Conservation (phyloP, 2,113 vertebrate species). For the Symphodus melops region DNA sequence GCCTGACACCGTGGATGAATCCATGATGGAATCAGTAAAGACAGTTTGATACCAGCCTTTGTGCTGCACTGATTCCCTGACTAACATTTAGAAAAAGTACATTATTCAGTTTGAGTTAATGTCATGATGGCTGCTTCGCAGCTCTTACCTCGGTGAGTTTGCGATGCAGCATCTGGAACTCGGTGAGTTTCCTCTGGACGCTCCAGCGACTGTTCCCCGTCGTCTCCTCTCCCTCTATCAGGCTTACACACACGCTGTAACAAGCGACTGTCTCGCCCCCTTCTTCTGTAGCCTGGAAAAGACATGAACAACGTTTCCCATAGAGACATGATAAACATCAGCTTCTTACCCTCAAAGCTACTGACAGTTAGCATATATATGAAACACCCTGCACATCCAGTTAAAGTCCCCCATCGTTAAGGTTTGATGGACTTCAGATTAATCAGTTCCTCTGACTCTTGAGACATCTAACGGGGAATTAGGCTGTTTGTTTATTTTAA, state of each 20-base stretch:
- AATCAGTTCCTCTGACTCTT: no score
- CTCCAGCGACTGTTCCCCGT: conserved; percentile 90
- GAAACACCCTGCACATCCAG: no score
- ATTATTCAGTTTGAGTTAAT: neutral
- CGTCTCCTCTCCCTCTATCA: conserved; percentile 88
- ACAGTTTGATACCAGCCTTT: neutral
- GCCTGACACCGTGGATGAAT: neutral
- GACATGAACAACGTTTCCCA: neutral
- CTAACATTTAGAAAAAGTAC: neutral
- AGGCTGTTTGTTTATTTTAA: no score
- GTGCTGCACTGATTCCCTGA: neutral
- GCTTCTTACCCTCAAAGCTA: neutral
- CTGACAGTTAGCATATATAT: neutral
- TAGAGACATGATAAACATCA: neutral
- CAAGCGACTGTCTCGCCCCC: conserved; percentile 93
- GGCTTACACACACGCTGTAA: conserved; percentile 91
- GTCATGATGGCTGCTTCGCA: neutral
- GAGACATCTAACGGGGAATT: no score
- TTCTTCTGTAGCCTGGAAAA: conserved; percentile 90
- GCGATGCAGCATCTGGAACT: conserved; percentile 96
- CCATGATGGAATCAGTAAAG: neutral
- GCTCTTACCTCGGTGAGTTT: conserved; percentile 94
- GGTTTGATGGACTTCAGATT: neutral
- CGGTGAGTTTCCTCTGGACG: conserved; percentile 92
- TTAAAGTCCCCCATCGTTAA: neutral